These are phyloP conservation scores for Romanogobio albipinnatus DNA, from an alignment of 2,113 vertebrate genomes.

Conservation along the genomic window DNA sequence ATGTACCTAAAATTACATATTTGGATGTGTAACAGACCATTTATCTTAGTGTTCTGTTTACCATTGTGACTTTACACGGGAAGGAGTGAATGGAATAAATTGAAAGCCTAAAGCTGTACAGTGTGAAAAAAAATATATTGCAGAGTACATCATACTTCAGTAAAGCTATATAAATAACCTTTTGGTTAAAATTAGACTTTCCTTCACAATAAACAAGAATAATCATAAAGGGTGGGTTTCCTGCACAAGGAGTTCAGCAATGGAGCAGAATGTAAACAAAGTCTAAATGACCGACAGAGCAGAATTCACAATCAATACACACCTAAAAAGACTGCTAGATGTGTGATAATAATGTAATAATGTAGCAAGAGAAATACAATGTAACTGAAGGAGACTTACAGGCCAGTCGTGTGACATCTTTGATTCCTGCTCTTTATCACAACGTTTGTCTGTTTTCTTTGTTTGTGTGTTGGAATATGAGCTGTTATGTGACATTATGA, in stretches of 20 bases:
- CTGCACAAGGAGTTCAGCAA: not conserved
- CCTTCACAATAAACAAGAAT: not conserved
- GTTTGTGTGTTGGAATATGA: not conserved
- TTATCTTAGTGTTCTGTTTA: conserved; percentile 20
- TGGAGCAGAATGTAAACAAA: not conserved
- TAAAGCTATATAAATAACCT: no score
- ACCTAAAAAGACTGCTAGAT: not conserved
- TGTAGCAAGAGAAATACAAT: not conserved
- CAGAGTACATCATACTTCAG: not conserved
- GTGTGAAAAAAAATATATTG: not conserved
- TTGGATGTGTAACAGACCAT: conserved; percentile 22
- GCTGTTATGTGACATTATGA: not conserved
- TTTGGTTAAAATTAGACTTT: not conserved
- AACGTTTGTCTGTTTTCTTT: not conserved
- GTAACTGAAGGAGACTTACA: not conserved
- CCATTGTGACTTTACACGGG: conserved; percentile 3
- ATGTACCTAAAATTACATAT: conserved; percentile 12
- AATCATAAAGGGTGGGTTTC: no score
- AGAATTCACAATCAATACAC: not conserved
- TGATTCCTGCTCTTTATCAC: not conserved
- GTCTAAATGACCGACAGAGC: not conserved
- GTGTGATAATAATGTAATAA: not conserved
- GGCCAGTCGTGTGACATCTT: not conserved
- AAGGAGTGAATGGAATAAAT: not conserved
- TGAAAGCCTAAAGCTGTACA: not conserved